These are phyloP conservation scores for Phrynocephalus versicolor DNA, from an alignment of 2,113 vertebrate genomes.

Conservation along the genomic window DNA sequence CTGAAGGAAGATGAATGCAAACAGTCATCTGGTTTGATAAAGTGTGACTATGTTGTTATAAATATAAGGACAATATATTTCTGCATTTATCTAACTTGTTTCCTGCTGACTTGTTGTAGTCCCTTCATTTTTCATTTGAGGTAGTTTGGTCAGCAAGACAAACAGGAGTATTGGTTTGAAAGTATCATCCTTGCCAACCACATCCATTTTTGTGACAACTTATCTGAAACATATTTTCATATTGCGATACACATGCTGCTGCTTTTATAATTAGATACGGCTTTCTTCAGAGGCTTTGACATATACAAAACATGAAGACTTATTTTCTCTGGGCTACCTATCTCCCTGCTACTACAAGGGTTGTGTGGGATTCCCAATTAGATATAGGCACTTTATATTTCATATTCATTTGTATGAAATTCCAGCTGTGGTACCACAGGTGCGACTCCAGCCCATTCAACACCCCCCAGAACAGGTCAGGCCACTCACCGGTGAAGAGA, in stretches of 20 bases:
- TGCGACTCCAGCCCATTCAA: no score
- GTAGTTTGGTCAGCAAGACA: background rate
- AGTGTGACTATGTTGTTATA: background rate
- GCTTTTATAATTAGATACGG: constrained; percentile 3
- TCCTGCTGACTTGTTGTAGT: background rate
- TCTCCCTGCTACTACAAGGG: constrained; percentile 35
- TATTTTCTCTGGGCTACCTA: background rate
- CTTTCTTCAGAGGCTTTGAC: constrained; percentile 1
- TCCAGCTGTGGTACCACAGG: no score
- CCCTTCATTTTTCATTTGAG: background rate
- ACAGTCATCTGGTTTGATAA: background rate
- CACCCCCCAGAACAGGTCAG: no score
- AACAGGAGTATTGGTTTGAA: background rate
- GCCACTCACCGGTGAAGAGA: no score
- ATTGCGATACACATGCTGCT: background rate
- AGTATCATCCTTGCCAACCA: background rate
- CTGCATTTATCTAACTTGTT: background rate
- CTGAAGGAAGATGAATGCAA: fast-evolving
- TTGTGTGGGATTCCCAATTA: constrained; percentile 27
- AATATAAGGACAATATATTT: background rate
- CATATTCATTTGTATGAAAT: no score
- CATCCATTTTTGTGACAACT: background rate
- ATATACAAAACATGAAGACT: background rate
- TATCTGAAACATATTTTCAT: background rate
- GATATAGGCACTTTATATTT: no score